Conservation (phyloP, 2,797 vertebrate species). For the Octomys mimax region DNA sequence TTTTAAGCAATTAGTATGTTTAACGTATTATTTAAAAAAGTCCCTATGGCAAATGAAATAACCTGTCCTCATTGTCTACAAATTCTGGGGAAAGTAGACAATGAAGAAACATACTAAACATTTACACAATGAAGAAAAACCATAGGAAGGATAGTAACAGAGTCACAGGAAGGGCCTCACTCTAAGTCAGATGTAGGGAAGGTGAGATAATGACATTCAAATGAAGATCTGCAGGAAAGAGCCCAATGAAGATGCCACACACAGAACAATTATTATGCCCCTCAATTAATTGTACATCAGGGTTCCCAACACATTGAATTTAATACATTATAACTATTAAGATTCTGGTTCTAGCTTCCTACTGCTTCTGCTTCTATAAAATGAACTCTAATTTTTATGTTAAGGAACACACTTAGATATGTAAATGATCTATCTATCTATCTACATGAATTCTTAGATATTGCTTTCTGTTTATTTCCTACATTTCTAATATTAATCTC, state of each 20-base stretch:
- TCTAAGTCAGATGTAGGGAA: not conserved
- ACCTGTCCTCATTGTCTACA: not conserved
- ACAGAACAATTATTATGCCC: not conserved
- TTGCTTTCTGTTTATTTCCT: not conserved
- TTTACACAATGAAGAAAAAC: not conserved
- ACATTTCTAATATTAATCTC: not conserved
- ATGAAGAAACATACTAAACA: not conserved
- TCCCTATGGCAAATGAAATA: not conserved
- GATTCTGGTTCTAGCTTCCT: not conserved
- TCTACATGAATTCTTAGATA: not conserved
- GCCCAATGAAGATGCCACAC: not conserved
- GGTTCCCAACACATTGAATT: not conserved
- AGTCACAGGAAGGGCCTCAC: not conserved
- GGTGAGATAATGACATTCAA: not conserved
- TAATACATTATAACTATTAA: not conserved
- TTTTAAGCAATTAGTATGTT: not conserved
- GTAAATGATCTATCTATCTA: not conserved
- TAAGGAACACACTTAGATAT: not conserved
- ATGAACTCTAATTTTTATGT: slow-evolving; percentile 5
- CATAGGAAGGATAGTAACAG: not conserved
- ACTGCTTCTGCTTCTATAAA: not conserved
- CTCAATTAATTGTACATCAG: not conserved
- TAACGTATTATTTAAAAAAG: too few species aligned
- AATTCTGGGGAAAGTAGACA: not conserved
- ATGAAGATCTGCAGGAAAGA: not conserved